A percentile compares a stretch with the other conserved stretches of the same genome.
Conservation (phyloP, 2,113 vertebrate genomes). For the Burhinus oedicnemus region DNA sequence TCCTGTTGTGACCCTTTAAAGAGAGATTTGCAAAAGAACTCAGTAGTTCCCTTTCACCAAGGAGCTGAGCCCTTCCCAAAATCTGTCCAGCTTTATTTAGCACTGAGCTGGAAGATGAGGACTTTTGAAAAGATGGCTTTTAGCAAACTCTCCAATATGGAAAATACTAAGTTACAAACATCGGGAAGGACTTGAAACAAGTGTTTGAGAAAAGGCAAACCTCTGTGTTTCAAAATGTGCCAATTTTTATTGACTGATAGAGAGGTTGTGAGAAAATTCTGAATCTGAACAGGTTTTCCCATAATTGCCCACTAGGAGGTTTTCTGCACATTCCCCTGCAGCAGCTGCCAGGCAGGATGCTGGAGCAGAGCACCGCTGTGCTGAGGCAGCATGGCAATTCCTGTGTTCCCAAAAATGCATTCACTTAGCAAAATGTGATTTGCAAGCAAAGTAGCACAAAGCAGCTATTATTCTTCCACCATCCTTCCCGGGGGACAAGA, state of each 20-base stretch:
- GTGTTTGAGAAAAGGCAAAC: background rate
- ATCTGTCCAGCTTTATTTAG: background rate
- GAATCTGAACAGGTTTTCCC: slow-evolving; percentile 31
- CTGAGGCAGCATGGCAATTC: slow-evolving; percentile 41
- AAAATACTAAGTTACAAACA: background rate
- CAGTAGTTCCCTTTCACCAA: slow-evolving; percentile 1
- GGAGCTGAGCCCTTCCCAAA: background rate
- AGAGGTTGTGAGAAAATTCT: background rate
- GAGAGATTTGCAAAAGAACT: background rate
- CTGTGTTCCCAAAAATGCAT: slow-evolving; percentile 23
- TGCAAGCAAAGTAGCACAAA: slow-evolving; percentile 24
- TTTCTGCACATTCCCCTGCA: slow-evolving; percentile 12
- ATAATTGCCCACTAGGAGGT: slow-evolving; percentile 50
- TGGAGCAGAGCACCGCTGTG: slow-evolving; percentile 42
- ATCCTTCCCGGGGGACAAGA: background rate
- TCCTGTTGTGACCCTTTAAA: slow-evolving; percentile 47
- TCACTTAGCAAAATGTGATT: slow-evolving; percentile 41
- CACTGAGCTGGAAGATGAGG: background rate
- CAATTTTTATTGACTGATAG: slow-evolving; percentile 19
- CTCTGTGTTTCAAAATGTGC: background rate
- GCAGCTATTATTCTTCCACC: background rate
- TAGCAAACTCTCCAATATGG: background rate
- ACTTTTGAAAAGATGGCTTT: background rate
- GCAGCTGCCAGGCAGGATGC: slow-evolving; percentile 49
- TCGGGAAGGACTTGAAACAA: background rate